These are phyloP conservation scores for Poecile atricapillus DNA, from an alignment of 2,113 vertebrate species.

Conservation along the genomic window DNA sequence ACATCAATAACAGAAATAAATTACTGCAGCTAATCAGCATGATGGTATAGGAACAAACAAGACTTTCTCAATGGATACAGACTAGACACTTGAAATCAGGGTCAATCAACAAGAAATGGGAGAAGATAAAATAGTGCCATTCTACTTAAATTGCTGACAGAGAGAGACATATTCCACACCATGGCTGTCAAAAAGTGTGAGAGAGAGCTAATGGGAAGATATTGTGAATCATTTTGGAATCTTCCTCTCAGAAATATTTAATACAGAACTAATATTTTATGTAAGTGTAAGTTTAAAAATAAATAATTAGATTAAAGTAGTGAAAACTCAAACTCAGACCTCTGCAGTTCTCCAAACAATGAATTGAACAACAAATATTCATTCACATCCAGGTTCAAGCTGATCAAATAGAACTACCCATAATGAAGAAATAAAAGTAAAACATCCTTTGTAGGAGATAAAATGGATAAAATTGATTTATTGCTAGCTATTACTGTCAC, in stretches of 20 bases:
- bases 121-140: background rate
- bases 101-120: background rate
- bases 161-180: background rate
- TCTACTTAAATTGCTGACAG: background rate
- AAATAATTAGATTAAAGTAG: background rate
- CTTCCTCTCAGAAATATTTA: background rate
- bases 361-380: background rate
- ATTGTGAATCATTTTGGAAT: background rate
- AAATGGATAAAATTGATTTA: background rate
- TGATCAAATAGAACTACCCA: background rate
- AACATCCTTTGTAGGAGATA: background rate
- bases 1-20: background rate
- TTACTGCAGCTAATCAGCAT: background rate
- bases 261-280: background rate
- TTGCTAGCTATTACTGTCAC: background rate
- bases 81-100: background rate
- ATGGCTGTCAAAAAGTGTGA: background rate
- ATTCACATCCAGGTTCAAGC: background rate
- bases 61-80: background rate
- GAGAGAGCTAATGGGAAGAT: background rate
- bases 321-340: background rate
- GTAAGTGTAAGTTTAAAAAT: background rate
- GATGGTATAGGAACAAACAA: background rate
- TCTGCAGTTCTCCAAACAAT: background rate
- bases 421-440: background rate